phyloP scores from a whole-genome alignment of 2,888 invertebrate genomes.

The Heliconius charithonia region DNA sequence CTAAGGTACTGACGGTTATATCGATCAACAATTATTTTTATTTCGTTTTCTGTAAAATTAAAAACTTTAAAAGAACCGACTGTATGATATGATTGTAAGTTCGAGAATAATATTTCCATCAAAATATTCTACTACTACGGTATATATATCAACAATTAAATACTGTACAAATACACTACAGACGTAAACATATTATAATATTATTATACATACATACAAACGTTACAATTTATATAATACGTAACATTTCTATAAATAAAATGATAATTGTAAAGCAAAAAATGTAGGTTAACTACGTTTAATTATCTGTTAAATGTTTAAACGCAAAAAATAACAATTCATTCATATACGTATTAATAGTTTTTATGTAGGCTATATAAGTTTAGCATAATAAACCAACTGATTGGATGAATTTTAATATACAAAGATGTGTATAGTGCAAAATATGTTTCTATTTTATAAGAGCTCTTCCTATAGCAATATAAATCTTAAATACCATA shows the following conservation, averaged over 20 bases:
- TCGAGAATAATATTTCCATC: no score
- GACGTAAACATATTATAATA: not conserved
- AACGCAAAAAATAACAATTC: slow-evolving; percentile 13
- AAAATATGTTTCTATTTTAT: no score
- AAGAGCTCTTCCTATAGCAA: not conserved
- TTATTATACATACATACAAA: not conserved
- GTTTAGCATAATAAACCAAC: not conserved
- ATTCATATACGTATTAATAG: not conserved
- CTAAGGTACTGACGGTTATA: no score
- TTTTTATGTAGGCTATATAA: not conserved
- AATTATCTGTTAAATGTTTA: slow-evolving; percentile 11
- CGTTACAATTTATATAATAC: not conserved
- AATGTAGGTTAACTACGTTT: slow-evolving; percentile 14
- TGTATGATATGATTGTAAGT: no score
- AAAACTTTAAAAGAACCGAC: no score
- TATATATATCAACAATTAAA: not conserved
- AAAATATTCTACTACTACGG: not conserved
- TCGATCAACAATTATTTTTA: no score
- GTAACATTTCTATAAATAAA: slow-evolving; percentile 7
- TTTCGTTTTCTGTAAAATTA: no score
- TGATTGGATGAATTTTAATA: not conserved
- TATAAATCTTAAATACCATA: not conserved
- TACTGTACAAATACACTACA: not conserved
- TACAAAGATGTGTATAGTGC: not conserved
- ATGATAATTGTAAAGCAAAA: slow-evolving; percentile 15